Conservation (phyloP, 2,797 vertebrate genomes). For the Galaxias olidus region DNA sequence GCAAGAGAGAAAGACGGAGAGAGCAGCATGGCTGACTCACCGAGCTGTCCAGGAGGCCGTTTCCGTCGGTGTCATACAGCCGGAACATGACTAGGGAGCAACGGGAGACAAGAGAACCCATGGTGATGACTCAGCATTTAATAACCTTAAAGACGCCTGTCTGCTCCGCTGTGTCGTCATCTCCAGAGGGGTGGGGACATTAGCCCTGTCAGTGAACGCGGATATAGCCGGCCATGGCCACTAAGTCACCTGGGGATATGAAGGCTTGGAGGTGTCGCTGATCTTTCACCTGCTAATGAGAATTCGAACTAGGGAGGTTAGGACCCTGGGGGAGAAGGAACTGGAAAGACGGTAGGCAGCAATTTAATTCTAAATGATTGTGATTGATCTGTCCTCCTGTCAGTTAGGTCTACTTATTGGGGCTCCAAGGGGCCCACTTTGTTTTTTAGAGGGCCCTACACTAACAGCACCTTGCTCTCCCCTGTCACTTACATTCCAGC, state of each 20-base stretch:
- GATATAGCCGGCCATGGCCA: conserved; percentile 40
- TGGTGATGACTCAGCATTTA: conserved; percentile 40
- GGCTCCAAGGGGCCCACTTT: too few relatives aligned
- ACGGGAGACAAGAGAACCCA: conserved; percentile 49
- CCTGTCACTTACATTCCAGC: conserved; percentile 88
- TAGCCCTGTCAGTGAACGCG: conserved; percentile 29
- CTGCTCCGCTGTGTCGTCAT: conserved; percentile 2
- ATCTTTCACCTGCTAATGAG: conserved; percentile 11
- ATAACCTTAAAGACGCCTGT: conserved; percentile 33
- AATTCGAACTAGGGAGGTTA: conserved; percentile 9
- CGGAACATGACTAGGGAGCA: conserved; percentile 89
- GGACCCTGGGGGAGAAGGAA: conserved; percentile 14
- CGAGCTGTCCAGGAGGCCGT: conserved; percentile 89
- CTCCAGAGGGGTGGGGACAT: too few relatives aligned
- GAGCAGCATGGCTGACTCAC: conserved; percentile 71
- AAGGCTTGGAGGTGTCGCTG: conserved; percentile 31
- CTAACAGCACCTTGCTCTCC: too few relatives aligned
- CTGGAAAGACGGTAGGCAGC: too few relatives aligned
- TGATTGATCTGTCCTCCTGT: too few relatives aligned
- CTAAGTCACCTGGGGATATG: conserved; percentile 29
- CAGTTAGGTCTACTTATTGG: too few relatives aligned
- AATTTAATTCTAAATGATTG: too few relatives aligned
- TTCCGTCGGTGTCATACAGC: conserved; percentile 91
- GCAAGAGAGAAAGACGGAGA: neutral
- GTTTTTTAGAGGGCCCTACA: too few relatives aligned